Evolutionary conservation across 2,888 invertebrate species (phyloP).

Genomic region (Lysandra coridon): DNA sequence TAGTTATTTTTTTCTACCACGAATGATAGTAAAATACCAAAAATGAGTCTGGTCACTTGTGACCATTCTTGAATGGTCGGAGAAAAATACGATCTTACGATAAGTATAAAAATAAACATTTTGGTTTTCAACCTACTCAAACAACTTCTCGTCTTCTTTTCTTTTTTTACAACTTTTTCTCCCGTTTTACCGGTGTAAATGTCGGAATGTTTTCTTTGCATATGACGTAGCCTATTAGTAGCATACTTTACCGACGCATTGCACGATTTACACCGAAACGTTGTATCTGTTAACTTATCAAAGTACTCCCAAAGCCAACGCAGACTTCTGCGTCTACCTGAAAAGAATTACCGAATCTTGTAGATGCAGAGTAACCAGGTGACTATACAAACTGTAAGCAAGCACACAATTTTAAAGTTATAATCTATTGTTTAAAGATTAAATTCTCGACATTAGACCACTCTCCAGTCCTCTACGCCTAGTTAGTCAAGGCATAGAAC

Average conservation of each 20-base stretch:
- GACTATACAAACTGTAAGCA: too few species aligned
- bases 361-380: not conserved
- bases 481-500: too few species aligned
- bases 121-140: conserved; percentile 36
- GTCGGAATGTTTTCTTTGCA: conserved; percentile 60
- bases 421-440: too few species aligned
- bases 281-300: conserved; percentile 62
- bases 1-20: too few species aligned
- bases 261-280: conserved; percentile 68
- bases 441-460: too few species aligned
- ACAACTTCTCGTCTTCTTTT: conserved; percentile 47
- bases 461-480: too few species aligned
- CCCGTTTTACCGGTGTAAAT: conserved; percentile 57
- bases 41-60: too few species aligned
- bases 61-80: too few species aligned
- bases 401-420: too few species aligned
- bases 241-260: conserved; percentile 71
- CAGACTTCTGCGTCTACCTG: conserved; percentile 59
- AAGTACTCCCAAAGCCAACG: conserved; percentile 78
- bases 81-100: too few species aligned
- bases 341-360: conserved; percentile 34
- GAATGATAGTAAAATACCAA: too few species aligned
- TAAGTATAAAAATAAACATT: too few species aligned
- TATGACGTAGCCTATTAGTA: conserved; percentile 72
- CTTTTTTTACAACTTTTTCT: conserved; percentile 49